Conservation (phyloP, 2,888 invertebrate species). For the Aleiodes alternator region DNA sequence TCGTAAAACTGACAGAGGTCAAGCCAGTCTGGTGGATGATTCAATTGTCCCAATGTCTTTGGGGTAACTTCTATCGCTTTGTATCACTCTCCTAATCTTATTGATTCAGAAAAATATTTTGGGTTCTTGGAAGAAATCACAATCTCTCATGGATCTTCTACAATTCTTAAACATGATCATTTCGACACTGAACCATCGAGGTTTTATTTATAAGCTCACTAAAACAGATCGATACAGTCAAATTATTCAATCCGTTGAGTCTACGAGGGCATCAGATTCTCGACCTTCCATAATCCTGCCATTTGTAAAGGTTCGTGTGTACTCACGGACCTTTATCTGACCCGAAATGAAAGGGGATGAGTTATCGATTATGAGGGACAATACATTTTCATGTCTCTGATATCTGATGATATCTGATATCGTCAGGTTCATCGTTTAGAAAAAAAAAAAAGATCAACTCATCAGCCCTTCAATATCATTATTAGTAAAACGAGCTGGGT, state of each 20-base stretch:
- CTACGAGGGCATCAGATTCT: constrained; percentile 54
- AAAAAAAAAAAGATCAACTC: neutral
- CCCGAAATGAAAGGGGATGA: constrained; percentile 18
- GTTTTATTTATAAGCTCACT: neutral
- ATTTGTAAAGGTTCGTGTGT: constrained; percentile 44
- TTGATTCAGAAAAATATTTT: neutral
- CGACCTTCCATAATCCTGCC: constrained; percentile 57
- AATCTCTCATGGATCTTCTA: neutral
- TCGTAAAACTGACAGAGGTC: constrained; percentile 43
- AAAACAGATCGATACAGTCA: constrained; percentile 33
- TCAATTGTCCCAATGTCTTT: constrained; percentile 64
- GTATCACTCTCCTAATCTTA: neutral
- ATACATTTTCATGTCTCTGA: constrained; percentile 16
- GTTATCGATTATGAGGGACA: constrained; percentile 30
- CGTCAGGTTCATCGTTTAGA: neutral
- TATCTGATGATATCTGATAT: constrained; percentile 21
- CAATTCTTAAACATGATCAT: neutral
- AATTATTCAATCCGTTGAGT: constrained; percentile 69
- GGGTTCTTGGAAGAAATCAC: neutral
- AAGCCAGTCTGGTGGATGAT: constrained; percentile 56
- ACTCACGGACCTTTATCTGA: constrained; percentile 13
- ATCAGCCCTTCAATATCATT: neutral
- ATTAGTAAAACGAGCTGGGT: too few species aligned
- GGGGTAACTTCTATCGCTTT: constrained; percentile 13
- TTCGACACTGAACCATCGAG: constrained; percentile 2